Conservation (phyloP, 2,888 invertebrate genomes). For the Mythimna impura region DNA sequence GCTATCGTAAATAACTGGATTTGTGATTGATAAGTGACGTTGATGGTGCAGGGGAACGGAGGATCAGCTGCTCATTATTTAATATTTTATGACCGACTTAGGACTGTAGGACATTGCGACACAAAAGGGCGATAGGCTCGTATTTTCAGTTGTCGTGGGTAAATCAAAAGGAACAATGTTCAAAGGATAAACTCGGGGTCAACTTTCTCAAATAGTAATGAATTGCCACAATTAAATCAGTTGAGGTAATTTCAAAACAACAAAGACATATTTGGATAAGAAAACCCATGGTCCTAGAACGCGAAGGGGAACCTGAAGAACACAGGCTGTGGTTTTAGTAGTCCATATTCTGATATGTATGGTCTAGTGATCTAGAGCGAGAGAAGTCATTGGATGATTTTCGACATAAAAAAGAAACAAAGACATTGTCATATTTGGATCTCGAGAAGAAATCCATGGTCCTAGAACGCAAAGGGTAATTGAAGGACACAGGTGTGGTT, state of each 20-base stretch:
- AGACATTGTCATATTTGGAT: background rate
- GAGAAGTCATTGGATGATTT: no score
- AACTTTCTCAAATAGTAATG: background rate
- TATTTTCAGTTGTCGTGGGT: background rate
- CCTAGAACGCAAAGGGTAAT: no score
- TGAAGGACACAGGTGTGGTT: no score
- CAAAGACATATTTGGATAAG: background rate
- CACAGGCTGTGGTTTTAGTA: no score
- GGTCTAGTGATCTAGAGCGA: no score
- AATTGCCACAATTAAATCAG: no score
- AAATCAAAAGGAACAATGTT: background rate
- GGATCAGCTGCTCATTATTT: slow-evolving; percentile 42
- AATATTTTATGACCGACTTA: slow-evolving; percentile 33
- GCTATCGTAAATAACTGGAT: slow-evolving; percentile 63
- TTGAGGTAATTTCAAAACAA: no score
- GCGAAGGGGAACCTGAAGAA: no score
- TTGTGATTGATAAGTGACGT: slow-evolving; percentile 60
- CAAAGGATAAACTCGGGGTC: background rate
- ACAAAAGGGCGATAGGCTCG: background rate
- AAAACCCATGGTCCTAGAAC: no score
- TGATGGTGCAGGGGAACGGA: slow-evolving; percentile 13
- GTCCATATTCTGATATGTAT: no score
- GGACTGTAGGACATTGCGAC: background rate
- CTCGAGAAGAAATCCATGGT: background rate
- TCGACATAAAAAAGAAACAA: no score